Evolutionary conservation across 2,113 vertebrate species (phyloP).

Genomic region (Sclerurus mexicanus): DNA sequence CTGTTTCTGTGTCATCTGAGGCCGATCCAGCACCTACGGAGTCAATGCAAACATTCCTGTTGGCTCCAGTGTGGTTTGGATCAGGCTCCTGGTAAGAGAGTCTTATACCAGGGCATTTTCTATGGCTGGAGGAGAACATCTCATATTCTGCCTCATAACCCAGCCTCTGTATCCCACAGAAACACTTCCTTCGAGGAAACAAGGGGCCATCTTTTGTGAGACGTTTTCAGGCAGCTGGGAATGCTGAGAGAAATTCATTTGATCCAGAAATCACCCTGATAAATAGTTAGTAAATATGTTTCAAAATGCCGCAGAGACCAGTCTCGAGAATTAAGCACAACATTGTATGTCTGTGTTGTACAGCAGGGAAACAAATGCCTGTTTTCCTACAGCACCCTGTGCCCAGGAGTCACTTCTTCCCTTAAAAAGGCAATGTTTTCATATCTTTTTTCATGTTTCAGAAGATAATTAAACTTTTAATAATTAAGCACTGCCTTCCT

Average conservation of each 20-base stretch:
- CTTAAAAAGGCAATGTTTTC: not conserved
- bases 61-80: not conserved
- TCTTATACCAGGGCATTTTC: not conserved
- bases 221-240: not conserved
- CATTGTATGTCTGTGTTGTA: not conserved
- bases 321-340: not conserved
- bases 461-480: conserved; percentile 47
- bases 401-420: not conserved
- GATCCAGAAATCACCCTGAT: not conserved
- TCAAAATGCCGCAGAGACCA: not conserved
- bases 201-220: not conserved
- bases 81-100: not conserved
- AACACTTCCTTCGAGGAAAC: not conserved
- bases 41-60: not conserved
- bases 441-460: not conserved
- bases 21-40: not conserved
- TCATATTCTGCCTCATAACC: not conserved
- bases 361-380: not conserved
- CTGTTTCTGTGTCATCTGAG: not conserved
- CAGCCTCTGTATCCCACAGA: not conserved
- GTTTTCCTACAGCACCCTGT: not conserved
- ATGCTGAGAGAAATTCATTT: not conserved
- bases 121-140: not conserved
- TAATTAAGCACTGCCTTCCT: not conserved
- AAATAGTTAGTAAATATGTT: not conserved